Evolutionary conservation across 2,888 invertebrate species (phyloP).

Genomic region (Latrodectus elegans): DNA sequence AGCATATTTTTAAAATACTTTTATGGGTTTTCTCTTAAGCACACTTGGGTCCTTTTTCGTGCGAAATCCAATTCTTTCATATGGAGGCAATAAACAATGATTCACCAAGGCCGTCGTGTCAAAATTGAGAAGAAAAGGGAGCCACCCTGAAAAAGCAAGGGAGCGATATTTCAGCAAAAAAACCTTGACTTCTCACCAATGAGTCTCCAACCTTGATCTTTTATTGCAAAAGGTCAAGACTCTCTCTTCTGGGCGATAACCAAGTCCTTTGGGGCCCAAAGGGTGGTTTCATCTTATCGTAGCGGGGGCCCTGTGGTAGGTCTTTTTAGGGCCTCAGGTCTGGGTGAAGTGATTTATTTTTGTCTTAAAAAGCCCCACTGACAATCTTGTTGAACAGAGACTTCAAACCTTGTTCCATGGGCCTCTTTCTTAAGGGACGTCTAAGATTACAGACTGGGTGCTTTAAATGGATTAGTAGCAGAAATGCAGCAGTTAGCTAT

Average conservation of each 20-base stretch:
- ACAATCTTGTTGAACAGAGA: too few relatives aligned
- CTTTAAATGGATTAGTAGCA: too few relatives aligned
- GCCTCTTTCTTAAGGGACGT: background rate
- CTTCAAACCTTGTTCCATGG: slow-evolving; percentile 6
- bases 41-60: too few relatives aligned
- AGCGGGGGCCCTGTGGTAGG: slow-evolving; percentile 4
- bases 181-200: slow-evolving; percentile 25
- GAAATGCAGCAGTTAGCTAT: too few relatives aligned
- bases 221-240: slow-evolving; percentile 24
- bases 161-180: background rate
- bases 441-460: background rate
- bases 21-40: too few relatives aligned
- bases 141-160: background rate
- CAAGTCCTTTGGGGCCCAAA: background rate
- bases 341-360: slow-evolving; percentile 46
- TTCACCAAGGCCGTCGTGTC: slow-evolving; percentile 25
- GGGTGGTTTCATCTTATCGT: background rate
- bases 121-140: background rate
- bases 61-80: too few relatives aligned
- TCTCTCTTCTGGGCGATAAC: slow-evolving; percentile 12
- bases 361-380: slow-evolving; percentile 28
- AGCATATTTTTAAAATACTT: too few relatives aligned
- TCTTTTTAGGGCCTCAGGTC: background rate
- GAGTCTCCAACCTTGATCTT: slow-evolving; percentile 17
- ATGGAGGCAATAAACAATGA: slow-evolving; percentile 25